Percentiles rank a stretch among this genome's conserved stretches.
Evolutionary conservation across 1,140 invertebrate genomes (phyloP).

Genomic region (Formica exsecta): DNA sequence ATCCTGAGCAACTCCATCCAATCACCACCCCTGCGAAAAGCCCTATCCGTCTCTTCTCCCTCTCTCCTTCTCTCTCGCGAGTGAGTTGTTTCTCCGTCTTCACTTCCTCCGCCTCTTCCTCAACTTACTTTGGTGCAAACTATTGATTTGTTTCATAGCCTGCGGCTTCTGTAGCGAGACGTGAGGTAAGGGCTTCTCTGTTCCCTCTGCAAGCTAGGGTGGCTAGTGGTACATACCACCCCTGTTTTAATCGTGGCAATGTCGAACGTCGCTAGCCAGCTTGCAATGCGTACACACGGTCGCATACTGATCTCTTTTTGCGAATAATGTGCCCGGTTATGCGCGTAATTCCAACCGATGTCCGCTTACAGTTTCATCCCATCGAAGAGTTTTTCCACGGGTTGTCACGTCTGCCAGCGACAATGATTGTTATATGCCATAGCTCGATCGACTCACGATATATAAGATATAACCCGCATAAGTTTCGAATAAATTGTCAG

Average conservation of each 20-base stretch:
- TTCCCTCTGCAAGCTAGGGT: constrained; percentile 58
- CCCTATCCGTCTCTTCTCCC: constrained; percentile 48
- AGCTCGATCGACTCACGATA: constrained; percentile 55
- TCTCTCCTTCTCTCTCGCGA: not conserved
- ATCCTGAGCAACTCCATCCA: constrained; percentile 77
- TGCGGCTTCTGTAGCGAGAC: constrained; percentile 72
- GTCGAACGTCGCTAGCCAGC: constrained; percentile 53
- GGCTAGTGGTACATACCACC: constrained; percentile 64
- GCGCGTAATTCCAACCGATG: constrained; percentile 53
- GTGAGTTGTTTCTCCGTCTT: constrained; percentile 31
- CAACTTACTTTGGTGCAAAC: constrained; percentile 72
- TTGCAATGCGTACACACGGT: constrained; percentile 37
- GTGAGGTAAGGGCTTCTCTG: constrained; percentile 81
- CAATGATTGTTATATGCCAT: constrained; percentile 60
- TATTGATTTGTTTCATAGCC: constrained; percentile 83
- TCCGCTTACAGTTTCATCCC: constrained; percentile 22
- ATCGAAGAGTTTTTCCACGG: constrained; percentile 16
- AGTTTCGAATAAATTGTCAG: constrained; percentile 26
- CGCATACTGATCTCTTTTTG: constrained; percentile 22
- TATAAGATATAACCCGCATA: constrained; percentile 70
- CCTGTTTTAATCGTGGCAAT: constrained; percentile 71
- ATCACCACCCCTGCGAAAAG: constrained; percentile 72
- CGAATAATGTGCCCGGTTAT: constrained; percentile 35
- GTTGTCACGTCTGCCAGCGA: constrained; percentile 17
- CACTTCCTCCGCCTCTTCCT: constrained; percentile 54